Evolutionary conservation across 2,797 vertebrate species (phyloP).

Genomic region (Urosaurus nigricauda): DNA sequence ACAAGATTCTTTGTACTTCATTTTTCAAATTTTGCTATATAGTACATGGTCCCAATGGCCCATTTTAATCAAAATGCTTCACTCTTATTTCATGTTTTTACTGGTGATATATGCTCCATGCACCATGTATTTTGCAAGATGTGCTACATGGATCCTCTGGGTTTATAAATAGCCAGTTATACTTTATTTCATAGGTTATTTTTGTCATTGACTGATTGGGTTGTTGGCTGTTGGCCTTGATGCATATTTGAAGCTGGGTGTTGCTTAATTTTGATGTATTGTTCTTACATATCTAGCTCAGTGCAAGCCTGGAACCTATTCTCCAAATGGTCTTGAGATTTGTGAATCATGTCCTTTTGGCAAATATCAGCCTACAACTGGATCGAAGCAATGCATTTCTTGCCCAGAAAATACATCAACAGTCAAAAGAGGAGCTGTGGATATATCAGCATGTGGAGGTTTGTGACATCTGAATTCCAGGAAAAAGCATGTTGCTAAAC

Average conservation of each 20-base stretch:
- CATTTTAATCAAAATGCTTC: constrained; percentile 26
- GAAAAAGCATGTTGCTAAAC: constrained; percentile 19
- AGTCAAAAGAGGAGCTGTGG: constrained; percentile 92
- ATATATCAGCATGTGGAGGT: constrained; percentile 94
- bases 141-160: background rate
- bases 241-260: background rate
- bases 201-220: background rate
- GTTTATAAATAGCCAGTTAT: constrained; percentile 15
- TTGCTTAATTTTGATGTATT: constrained; percentile 34
- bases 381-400: constrained; percentile 86
- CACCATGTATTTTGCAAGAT: background rate
- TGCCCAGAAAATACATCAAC: constrained; percentile 91
- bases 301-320: constrained; percentile 94
- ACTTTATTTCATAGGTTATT: constrained; percentile 4
- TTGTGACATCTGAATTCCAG: constrained; percentile 49
- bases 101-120: background rate
- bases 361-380: constrained; percentile 88
- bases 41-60: background rate
- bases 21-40: background rate
- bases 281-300: constrained; percentile 83
- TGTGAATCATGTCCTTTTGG: constrained; percentile 96
- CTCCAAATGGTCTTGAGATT: constrained; percentile 91
- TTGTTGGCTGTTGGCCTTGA: constrained; percentile 21
- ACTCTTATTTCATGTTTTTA: constrained; percentile 7
- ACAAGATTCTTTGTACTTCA: background rate